phyloP scores from a whole-genome alignment of 2,888 invertebrate species.

The Drosophila macrospina region DNA sequence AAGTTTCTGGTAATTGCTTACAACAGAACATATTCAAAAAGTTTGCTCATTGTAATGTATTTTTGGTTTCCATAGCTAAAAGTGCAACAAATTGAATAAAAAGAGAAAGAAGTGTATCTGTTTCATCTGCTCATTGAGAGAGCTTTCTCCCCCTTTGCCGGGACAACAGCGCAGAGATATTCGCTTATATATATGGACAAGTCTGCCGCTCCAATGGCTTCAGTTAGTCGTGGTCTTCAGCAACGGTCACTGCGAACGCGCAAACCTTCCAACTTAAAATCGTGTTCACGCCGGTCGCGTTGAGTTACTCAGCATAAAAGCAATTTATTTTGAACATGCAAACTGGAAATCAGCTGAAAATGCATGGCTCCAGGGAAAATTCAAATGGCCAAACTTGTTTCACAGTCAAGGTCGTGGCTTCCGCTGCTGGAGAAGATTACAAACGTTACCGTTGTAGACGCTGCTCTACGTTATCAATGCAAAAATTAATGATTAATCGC shows the following conservation, averaged over 20 bases:
- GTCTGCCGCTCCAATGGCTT: constrained; percentile 51
- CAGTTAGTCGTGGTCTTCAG: constrained; percentile 54
- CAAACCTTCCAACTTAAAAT: background rate
- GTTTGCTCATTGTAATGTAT: background rate
- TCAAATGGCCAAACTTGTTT: constrained; percentile 69
- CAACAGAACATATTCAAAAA: background rate
- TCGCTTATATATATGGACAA: constrained; percentile 66
- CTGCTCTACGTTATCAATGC: constrained; percentile 47
- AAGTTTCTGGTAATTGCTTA: background rate
- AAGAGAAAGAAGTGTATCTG: background rate
- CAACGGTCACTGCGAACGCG: constrained; percentile 20
- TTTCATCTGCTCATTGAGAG: constrained; percentile 18
- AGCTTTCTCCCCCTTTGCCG: constrained; percentile 55
- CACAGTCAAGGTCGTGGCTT: constrained; percentile 82
- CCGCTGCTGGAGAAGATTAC: constrained; percentile 40
- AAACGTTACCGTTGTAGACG: constrained; percentile 34
- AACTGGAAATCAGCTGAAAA: constrained; percentile 62
- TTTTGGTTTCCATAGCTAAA: background rate
- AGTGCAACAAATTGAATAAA: background rate
- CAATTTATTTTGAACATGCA: constrained; percentile 14
- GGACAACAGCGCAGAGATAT: constrained; percentile 5
- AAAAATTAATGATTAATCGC: constrained; percentile 27
- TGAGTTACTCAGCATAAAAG: constrained; percentile 26
- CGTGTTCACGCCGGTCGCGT: constrained; percentile 34
- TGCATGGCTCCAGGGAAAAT: constrained; percentile 69